Base-by-base conservation (phyloP, 2,797 vertebrate genomes). In the Semaprochilodus insignis region DNA sequence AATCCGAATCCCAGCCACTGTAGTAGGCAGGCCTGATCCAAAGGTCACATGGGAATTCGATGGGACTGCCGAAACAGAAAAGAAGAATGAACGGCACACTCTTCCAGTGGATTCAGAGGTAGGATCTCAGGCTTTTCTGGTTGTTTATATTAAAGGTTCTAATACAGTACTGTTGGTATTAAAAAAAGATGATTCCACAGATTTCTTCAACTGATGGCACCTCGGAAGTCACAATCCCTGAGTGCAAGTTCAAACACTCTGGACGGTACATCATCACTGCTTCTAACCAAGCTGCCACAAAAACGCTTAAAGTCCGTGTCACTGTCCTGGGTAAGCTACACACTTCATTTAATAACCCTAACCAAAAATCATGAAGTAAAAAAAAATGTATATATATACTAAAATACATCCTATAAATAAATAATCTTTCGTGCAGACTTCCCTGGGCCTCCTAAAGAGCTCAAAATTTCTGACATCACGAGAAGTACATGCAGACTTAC, bases 11-110 rank as follows among this genome's bases (percentile, higher is more conserved):
- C 95, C 96, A 7, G 97, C 94, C 84, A 85, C 94, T 71, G 91
- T 99, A 88, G 95, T 93, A 0, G 98, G 98, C 54, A 95, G 97
- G 60, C 98, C 98, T 8, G 76, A 94, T 85, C 98, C 98, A 74
- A 97, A 96, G 91, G 94, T 96, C 82, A 96, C 95, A 85, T 99
- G 98, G 98, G 97, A 95, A 71, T 99, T 97, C 77, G 98, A 99
- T 21, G 98, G 98, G 88, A 93, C 95, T 31, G 97, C 98, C 0
- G 96, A 95, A 91, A 96, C 96, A 0, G 91, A 96, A 87, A 92
- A 94, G 88, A 99, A 99, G 95, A 96, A 99, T 52, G 96, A 96
- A 54, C 87, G 96, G 54, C 97, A 99, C 90, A 97, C 91, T 7
- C 88, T 99, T 88, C 98, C 98, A 3, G 85, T 96, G 54, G 97